Evolutionary conservation across 1,140 invertebrate species (phyloP).

Genomic region (Brachionus rotundiformis): DNA sequence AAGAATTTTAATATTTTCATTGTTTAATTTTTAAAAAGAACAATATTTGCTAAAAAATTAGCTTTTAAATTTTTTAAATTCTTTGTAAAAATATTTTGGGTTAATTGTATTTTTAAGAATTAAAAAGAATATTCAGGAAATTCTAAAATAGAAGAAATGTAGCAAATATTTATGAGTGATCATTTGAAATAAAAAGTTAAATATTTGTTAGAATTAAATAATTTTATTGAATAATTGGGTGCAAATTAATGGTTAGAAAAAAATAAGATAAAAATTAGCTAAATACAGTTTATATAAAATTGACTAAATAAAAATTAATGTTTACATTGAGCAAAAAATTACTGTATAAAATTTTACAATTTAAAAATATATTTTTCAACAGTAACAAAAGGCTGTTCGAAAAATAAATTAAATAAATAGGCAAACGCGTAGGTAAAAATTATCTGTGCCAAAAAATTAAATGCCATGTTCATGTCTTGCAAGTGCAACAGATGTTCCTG

Average conservation of each 20-base stretch:
- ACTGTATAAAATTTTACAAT: background rate
- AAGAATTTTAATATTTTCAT: background rate
- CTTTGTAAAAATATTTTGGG: too few relatives aligned
- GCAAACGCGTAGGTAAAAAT: conserved; percentile 25
- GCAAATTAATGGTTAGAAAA: background rate
- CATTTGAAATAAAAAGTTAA: too few relatives aligned
- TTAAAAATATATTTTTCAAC: conserved; percentile 33
- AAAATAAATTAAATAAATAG: conserved; percentile 37
- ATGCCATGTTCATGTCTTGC: conserved; percentile 23
- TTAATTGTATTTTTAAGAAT: too few relatives aligned
- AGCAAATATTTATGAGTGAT: too few relatives aligned
- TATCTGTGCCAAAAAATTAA: conserved; percentile 6
- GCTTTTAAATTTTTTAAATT: too few relatives aligned
- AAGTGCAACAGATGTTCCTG: conserved; percentile 18
- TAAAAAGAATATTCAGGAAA: conserved; percentile 65
- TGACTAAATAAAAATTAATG: background rate
- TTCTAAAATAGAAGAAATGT: conserved; percentile 67
- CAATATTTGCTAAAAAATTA: too few relatives aligned
- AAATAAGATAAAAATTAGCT: background rate
- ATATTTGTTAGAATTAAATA: background rate
- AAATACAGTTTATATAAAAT: background rate
- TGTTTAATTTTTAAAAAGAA: background rate
- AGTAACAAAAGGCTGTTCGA: conserved; percentile 21
- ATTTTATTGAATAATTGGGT: background rate
- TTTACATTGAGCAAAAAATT: background rate